These are phyloP conservation scores for Galeruca laticollis DNA, from an alignment of 2,888 invertebrate species.

Conservation along the genomic window DNA sequence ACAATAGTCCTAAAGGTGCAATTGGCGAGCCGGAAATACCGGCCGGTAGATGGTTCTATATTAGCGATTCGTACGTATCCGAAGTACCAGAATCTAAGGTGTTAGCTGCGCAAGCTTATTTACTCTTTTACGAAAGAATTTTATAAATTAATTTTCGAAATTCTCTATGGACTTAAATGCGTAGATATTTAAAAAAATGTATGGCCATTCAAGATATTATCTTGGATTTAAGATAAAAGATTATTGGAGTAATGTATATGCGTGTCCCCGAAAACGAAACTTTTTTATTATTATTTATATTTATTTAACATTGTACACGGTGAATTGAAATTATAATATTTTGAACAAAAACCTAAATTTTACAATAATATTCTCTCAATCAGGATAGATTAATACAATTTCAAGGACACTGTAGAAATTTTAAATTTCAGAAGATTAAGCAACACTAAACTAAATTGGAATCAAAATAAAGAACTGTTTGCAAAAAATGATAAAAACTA, in stretches of 20 bases:
- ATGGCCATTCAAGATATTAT: slow-evolving; percentile 6
- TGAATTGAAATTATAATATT: too few relatives aligned
- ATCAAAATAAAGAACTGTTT: too few relatives aligned
- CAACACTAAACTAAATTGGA: too few relatives aligned
- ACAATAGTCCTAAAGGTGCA: slow-evolving; percentile 65
- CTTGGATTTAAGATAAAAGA: neutral
- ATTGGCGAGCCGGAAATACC: slow-evolving; percentile 68
- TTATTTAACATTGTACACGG: too few relatives aligned
- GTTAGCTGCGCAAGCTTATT: slow-evolving; percentile 89
- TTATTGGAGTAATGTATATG: too few relatives aligned
- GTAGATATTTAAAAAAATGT: slow-evolving; percentile 1
- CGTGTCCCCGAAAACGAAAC: neutral
- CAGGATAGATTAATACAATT: too few relatives aligned
- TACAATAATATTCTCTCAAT: too few relatives aligned
- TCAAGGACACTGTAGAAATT: too few relatives aligned
- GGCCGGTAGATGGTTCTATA: slow-evolving; percentile 90
- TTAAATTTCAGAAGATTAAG: too few relatives aligned
- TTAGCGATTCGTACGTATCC: slow-evolving; percentile 90
- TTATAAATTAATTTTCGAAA: slow-evolving; percentile 69
- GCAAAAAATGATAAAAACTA: too few relatives aligned
- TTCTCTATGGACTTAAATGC: neutral
- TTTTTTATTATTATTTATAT: neutral
- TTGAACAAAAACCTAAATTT: too few relatives aligned
- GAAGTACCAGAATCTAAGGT: slow-evolving; percentile 86
- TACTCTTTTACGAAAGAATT: slow-evolving; percentile 96